Percentiles rank a stretch among this genome's conserved stretches.
These are phyloP conservation scores for Sebastes dallii DNA, from an alignment of 2,797 vertebrate genomes.

Conservation along the genomic window DNA sequence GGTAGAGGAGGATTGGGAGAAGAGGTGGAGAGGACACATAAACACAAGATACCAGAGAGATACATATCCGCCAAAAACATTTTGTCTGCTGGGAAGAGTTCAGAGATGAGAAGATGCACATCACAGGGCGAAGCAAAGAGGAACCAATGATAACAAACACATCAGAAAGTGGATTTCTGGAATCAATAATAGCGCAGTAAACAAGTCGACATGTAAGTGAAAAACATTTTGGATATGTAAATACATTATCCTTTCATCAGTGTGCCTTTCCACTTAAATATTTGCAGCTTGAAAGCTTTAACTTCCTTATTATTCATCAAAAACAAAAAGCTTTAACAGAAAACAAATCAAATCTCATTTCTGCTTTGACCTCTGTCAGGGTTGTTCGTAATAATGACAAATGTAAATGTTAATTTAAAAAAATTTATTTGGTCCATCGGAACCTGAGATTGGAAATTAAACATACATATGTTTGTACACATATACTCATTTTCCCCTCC, in stretches of 20 bases:
- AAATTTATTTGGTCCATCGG: conserved; percentile 98
- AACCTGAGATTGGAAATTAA: conserved; percentile 98
- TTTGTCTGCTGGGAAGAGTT: background rate
- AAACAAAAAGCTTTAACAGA: background rate
- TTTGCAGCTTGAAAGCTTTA: background rate
- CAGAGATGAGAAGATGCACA: conserved; percentile 2
- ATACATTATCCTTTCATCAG: conserved; percentile 2
- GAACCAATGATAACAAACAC: background rate
- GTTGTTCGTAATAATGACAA: conserved; percentile 24
- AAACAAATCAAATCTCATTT: background rate
- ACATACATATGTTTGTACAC: conserved; percentile 84
- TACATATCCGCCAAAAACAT: background rate
- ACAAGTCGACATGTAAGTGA: background rate
- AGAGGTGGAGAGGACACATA: background rate
- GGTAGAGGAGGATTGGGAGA: background rate
- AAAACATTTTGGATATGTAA: background rate
- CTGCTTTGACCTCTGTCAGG: background rate
- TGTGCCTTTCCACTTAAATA: background rate
- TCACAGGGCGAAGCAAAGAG: conserved; percentile 8
- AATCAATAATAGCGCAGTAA: conserved; percentile 13
- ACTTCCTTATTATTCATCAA: background rate
- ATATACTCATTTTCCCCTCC: conserved; percentile 75
- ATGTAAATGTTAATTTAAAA: conserved; percentile 69
- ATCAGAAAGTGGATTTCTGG: background rate
- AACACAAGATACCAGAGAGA: background rate